Evolutionary conservation across 2,888 invertebrate species (phyloP).

Genomic region (Yponomeuta malinellus): DNA sequence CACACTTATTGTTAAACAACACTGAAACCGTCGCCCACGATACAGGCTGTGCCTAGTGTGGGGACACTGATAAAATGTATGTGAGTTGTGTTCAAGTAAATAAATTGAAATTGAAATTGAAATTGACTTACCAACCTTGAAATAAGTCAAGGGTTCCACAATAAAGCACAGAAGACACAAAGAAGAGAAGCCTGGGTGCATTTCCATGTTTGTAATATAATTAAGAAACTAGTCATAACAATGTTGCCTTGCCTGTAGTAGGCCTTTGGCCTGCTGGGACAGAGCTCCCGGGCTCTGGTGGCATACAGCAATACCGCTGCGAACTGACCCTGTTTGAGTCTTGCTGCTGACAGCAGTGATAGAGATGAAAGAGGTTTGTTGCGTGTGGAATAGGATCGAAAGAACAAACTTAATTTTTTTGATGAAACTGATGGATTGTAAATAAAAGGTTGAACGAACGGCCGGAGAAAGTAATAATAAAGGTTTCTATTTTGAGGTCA

Average conservation of each 20-base stretch:
- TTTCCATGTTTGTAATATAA: no score
- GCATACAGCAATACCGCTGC: conserved; percentile 95
- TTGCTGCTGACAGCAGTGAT: conserved; percentile 80
- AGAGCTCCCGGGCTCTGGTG: conserved; percentile 90
- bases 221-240: conserved; percentile 14
- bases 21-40: no score
- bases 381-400: background rate
- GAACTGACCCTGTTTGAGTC: conserved; percentile 94
- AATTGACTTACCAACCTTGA: no score
- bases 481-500: background rate
- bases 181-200: no score
- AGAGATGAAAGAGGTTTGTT: background rate
- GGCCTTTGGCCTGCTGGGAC: conserved; percentile 97
- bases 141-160: no score
- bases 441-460: background rate
- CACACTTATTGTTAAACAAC: no score
- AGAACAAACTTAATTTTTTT: background rate
- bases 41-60: no score
- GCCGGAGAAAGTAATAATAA: background rate
- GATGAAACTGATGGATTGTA: no score
- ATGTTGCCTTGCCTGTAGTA: conserved; percentile 79
- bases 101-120: no score
- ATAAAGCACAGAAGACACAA: no score
- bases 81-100: no score
- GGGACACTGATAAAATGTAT: no score